These are phyloP conservation scores for Drosophila orena DNA, from an alignment of 1,140 invertebrate genomes.

Conservation along the genomic window DNA sequence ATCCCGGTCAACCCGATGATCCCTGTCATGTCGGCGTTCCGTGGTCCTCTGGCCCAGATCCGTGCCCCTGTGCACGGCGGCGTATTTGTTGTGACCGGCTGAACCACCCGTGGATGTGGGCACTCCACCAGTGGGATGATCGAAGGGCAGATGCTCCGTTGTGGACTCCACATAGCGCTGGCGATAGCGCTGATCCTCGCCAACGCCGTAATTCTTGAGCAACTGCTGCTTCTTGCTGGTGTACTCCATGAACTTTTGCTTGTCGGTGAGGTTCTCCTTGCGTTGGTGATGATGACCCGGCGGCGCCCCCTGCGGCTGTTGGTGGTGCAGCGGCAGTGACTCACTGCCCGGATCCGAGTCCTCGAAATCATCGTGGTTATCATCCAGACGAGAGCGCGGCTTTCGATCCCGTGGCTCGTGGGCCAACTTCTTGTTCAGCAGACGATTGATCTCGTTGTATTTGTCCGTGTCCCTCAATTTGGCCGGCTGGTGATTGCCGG, in stretches of 20 bases:
- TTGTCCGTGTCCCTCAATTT: slow-evolving; percentile 73
- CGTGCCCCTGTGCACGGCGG: slow-evolving; percentile 61
- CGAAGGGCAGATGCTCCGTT: slow-evolving; percentile 70
- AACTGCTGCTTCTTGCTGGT: slow-evolving; percentile 68
- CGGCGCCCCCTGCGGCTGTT: slow-evolving; percentile 6
- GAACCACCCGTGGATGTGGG: slow-evolving; percentile 4
- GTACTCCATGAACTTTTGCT: slow-evolving; percentile 82
- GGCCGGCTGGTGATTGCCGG: slow-evolving; percentile 15
- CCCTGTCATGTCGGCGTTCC: slow-evolving; percentile 23
- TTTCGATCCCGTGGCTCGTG: slow-evolving; percentile 45
- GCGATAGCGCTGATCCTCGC: slow-evolving; percentile 72
- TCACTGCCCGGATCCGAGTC: slow-evolving; percentile 67
- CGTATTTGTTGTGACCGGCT: slow-evolving; percentile 65
- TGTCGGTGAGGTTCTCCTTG: slow-evolving; percentile 82
- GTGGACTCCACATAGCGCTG: slow-evolving; percentile 78
- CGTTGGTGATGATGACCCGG: slow-evolving; percentile 46
- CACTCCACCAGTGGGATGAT: slow-evolving; percentile 21
- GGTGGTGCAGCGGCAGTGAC: slow-evolving; percentile 8
- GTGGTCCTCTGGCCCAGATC: slow-evolving; percentile 40
- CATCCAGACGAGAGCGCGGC: slow-evolving; percentile 48
- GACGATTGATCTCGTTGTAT: slow-evolving; percentile 77
- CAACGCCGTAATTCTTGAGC: slow-evolving; percentile 48
- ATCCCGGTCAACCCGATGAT: slow-evolving; percentile 7
- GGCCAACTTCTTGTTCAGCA: slow-evolving; percentile 76
- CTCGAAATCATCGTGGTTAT: slow-evolving; percentile 65